Base-by-base conservation (phyloP, 1,140 invertebrate genomes). In the Armadillidium nasatum region DNA sequence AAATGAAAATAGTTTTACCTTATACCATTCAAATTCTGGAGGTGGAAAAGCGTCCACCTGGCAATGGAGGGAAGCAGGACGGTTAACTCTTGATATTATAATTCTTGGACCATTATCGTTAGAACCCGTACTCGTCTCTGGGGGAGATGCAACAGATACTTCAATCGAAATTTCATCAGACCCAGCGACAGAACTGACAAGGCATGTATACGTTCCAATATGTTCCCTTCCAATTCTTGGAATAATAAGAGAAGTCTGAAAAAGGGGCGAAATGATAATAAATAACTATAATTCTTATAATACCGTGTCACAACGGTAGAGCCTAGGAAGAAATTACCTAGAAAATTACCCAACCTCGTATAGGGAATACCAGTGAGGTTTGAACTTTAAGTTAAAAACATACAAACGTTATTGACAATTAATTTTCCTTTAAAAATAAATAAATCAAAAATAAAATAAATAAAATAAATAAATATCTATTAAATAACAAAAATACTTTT, bases 131-230 rank as follows among this genome's bases (percentile, higher is more conserved):
- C 43, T 45, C 3, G 68, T 21, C n/a, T 43, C 22, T 21, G 73
- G 73, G 60, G 73, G 13, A 15, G 45, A 54, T 0, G 68, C 33
- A 15, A 74, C 73, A 9, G 45, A 9, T 1, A 74, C 73, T 43
- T 15, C 19, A 0, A 71, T 22, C 60, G 7, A 19, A 13, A 71
- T 45, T 66, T n/a, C 22, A 45, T 66, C 73, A 9, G 43, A 19
- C 9, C 73, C 73, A 33, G 33, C 73, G 3, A 43, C 9, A 21
- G 13, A 44, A 4, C 15, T 70, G 1, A 33, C 68, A 21, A 70
- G 19, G 68, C 68, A 70, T 4, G 68, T 70, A 10, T 70, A 70
- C 3, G 68, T 70, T 11, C 68, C 68, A 6, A 70, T 33, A 33
- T 70, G 68, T 19, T 60, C 50, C 19, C 50, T 60, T 60, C 50